phyloP scores from a whole-genome alignment of 2,888 invertebrate species.

The Pseudococcus longispinus region DNA sequence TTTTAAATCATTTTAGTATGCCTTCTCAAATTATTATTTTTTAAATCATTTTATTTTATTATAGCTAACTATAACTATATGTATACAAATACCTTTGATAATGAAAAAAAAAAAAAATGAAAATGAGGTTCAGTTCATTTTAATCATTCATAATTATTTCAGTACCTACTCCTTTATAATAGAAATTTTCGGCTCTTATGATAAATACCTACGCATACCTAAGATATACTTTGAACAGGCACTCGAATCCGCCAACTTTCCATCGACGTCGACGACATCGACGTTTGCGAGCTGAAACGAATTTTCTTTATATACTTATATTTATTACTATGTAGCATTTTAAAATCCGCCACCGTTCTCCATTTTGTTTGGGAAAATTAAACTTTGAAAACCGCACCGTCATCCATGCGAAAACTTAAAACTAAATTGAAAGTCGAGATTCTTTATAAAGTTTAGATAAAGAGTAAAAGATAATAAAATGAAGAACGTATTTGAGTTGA shows the following conservation, averaged over 20 bases:
- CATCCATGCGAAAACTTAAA: slow-evolving; percentile 52
- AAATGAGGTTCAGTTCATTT: too few species aligned
- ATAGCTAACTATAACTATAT: too few species aligned
- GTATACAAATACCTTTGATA: too few species aligned
- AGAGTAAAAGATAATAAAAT: slow-evolving; percentile 57
- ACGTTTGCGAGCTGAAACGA: slow-evolving; percentile 19
- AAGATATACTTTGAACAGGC: background rate
- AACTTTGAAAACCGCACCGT: slow-evolving; percentile 54
- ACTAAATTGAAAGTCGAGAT: slow-evolving; percentile 56
- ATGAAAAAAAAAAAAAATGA: too few species aligned
- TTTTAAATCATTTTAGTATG: too few species aligned
- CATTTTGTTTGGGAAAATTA: slow-evolving; percentile 43
- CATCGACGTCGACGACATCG: slow-evolving; percentile 29
- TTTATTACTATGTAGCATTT: slow-evolving; percentile 37
- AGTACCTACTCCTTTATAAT: too few species aligned
- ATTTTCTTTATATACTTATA: slow-evolving; percentile 12
- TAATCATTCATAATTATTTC: too few species aligned
- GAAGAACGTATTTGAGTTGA: slow-evolving; percentile 59
- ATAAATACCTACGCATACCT: too few species aligned
- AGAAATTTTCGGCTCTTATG: too few species aligned
- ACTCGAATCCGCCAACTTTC: background rate
- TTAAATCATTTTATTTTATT: too few species aligned
- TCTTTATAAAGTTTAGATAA: slow-evolving; percentile 55
- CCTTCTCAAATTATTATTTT: too few species aligned
- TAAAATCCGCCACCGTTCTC: slow-evolving; percentile 52